Evolutionary conservation across 2,888 invertebrate genomes (phyloP).

Genomic region (Mythimna vitellina): DNA sequence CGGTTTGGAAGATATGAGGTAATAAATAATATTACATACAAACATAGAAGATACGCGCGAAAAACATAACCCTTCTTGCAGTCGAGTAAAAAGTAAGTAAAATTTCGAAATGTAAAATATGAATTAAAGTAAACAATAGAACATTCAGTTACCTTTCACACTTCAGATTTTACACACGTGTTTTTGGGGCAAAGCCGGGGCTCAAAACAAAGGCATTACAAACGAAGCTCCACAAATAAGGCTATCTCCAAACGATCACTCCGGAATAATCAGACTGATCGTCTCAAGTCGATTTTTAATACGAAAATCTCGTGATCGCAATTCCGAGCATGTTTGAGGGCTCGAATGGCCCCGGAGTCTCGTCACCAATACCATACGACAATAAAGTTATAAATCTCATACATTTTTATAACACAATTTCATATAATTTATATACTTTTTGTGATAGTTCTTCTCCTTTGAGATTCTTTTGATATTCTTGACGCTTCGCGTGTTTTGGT

Average conservation of each 20-base stretch:
- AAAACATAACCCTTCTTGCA: no score
- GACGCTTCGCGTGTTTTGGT: constrained; percentile 30
- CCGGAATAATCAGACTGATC: constrained; percentile 67
- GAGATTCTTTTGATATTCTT: constrained; percentile 54
- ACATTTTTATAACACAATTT: constrained; percentile 83
- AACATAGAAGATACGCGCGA: no score
- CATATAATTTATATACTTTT: constrained; percentile 74
- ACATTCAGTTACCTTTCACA: constrained; percentile 9
- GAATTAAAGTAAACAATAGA: not conserved
- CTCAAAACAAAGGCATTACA: constrained; percentile 46
- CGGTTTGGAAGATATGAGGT: no score
- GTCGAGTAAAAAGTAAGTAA: no score
- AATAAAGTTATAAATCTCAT: constrained; percentile 82
- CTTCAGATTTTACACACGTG: constrained; percentile 27
- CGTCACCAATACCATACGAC: constrained; percentile 74
- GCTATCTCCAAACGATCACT: constrained; percentile 62
- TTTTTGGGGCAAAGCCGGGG: constrained; percentile 23
- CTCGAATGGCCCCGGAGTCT: constrained; percentile 64
- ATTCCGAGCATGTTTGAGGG: constrained; percentile 75
- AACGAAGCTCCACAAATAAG: constrained; percentile 45
- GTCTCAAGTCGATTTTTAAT: constrained; percentile 74
- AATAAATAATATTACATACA: no score
- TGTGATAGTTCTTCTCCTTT: constrained; percentile 52
- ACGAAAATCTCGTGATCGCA: constrained; percentile 75
- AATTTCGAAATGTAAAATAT: not conserved